These are phyloP conservation scores for Pseudolaguvia tuberculata DNA, from an alignment of 2,113 vertebrate genomes.

Conservation along the genomic window DNA sequence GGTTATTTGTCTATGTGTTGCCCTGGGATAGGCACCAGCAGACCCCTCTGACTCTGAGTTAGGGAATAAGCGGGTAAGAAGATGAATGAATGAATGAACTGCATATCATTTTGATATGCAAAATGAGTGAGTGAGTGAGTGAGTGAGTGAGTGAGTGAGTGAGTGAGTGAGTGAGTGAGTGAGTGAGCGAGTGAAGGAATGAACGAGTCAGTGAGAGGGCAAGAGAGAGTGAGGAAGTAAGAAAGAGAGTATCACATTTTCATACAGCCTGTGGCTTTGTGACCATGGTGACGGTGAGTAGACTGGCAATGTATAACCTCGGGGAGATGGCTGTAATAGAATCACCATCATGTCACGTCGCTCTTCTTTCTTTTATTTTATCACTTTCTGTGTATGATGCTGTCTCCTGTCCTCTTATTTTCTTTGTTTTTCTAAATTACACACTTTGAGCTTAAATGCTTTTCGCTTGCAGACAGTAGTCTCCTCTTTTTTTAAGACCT, in stretches of 20 bases:
- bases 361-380: constrained; percentile 47
- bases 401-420: neutral
- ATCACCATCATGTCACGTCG: constrained; percentile 33
- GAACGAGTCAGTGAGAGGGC: neutral
- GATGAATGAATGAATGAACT: too few relatives aligned
- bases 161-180: neutral
- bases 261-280: constrained; percentile 38
- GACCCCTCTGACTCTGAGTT: too few relatives aligned
- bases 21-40: too few relatives aligned
- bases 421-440: constrained; percentile 21
- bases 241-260: constrained; percentile 14
- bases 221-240: neutral
- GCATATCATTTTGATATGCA: too few relatives aligned
- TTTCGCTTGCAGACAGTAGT: neutral
- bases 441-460: constrained; percentile 25
- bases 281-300: constrained; percentile 51
- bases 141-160: neutral
- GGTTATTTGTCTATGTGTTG: too few relatives aligned
- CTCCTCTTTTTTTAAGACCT: neutral
- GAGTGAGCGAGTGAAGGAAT: neutral
- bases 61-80: too few relatives aligned
- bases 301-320: constrained; percentile 40
- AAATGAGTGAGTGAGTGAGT: too few relatives aligned
- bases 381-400: constrained; percentile 12
- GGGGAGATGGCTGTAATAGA: constrained; percentile 12